Conservation (phyloP, 2,113 vertebrate genomes). For the Xenopus laevis region DNA sequence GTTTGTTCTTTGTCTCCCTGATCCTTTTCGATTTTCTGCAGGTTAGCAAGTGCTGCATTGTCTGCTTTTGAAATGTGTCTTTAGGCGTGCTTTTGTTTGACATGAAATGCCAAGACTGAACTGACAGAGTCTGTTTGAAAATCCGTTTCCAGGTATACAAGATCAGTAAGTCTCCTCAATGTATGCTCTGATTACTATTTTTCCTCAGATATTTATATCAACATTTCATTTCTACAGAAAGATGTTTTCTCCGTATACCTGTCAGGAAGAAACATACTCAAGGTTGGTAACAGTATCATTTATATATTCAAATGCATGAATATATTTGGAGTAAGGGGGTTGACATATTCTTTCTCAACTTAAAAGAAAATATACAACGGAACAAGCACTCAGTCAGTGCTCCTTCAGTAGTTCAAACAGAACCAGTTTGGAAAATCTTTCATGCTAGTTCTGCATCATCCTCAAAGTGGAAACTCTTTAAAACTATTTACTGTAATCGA, state of each 20-base stretch:
- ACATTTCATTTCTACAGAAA: slow-evolving; percentile 82
- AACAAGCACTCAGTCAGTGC: slow-evolving; percentile 33
- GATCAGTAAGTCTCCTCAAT: slow-evolving; percentile 85
- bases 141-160: slow-evolving; percentile 83
- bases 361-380: slow-evolving; percentile 56
- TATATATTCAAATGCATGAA: slow-evolving; percentile 73
- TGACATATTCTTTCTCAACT: slow-evolving; percentile 56
- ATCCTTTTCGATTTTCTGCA: slow-evolving; percentile 85
- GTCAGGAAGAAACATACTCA: slow-evolving; percentile 71
- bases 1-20: slow-evolving; percentile 83
- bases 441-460: slow-evolving; percentile 34
- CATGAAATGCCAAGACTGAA: slow-evolving; percentile 79
- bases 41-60: slow-evolving; percentile 80
- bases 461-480: slow-evolving; percentile 37
- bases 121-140: slow-evolving; percentile 87
- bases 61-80: slow-evolving; percentile 87
- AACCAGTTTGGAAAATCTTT: slow-evolving; percentile 47
- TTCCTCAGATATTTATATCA: slow-evolving; percentile 94
- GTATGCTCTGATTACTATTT: slow-evolving; percentile 94
- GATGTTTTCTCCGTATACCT: slow-evolving; percentile 72
- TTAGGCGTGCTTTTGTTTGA: slow-evolving; percentile 89
- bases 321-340: slow-evolving; percentile 61
- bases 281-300: slow-evolving; percentile 67
- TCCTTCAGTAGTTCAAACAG: slow-evolving; percentile 48
- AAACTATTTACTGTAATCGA: slow-evolving; percentile 41